Evolutionary conservation across 2,888 invertebrate genomes (phyloP).

Genomic region (Eucera pruinosa): DNA sequence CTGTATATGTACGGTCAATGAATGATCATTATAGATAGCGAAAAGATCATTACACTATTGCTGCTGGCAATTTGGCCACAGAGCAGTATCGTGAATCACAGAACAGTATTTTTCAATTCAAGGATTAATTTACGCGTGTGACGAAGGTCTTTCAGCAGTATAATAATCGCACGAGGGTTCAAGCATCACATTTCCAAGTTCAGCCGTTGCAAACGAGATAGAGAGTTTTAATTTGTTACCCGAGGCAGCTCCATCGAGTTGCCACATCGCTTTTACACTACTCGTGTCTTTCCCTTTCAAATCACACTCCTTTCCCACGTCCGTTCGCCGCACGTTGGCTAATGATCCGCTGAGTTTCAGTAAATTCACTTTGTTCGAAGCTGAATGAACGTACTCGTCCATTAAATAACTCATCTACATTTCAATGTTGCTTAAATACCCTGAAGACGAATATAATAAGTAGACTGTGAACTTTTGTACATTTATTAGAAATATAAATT

Average conservation of each 20-base stretch:
- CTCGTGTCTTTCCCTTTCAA: constrained; percentile 35
- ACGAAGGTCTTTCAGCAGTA: constrained; percentile 2
- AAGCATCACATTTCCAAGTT: constrained; percentile 20
- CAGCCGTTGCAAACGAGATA: constrained; percentile 3
- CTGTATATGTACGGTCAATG: background rate
- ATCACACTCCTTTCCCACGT: constrained; percentile 62
- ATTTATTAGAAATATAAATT: no score
- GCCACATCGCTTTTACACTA: constrained; percentile 30
- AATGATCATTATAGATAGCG: background rate
- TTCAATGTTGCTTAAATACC: no score
- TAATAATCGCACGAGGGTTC: constrained; percentile 5
- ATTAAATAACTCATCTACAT: no score
- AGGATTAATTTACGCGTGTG: constrained; percentile 15
- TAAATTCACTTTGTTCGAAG: constrained; percentile 18
- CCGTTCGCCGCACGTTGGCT: constrained; percentile 40
- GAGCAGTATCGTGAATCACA: background rate
- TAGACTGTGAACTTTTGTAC: no score
- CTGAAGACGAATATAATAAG: no score
- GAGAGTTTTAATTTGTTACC: constrained; percentile 36
- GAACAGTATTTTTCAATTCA: background rate
- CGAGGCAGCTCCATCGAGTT: constrained; percentile 20
- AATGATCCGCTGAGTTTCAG: constrained; percentile 36
- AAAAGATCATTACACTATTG: background rate
- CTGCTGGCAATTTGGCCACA: background rate
- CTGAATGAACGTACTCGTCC: constrained; percentile 10